Evolutionary conservation across 2,113 vertebrate genomes (phyloP).

Genomic region (Chloropsis cyanopogon): DNA sequence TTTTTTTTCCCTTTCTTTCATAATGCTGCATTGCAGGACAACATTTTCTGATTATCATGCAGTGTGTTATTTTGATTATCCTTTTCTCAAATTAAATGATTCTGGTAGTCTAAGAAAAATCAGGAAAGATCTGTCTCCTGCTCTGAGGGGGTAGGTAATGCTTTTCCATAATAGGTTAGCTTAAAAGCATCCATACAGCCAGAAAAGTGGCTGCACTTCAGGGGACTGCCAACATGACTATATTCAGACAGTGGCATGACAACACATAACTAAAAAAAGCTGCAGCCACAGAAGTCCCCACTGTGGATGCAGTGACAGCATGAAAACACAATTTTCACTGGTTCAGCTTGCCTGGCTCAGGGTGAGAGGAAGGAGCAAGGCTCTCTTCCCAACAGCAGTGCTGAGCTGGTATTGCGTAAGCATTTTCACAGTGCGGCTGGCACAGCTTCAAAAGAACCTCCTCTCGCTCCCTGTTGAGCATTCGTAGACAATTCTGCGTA

Average conservation of each 20-base stretch:
- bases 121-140: background rate
- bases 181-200: background rate
- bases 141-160: background rate
- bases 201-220: slow-evolving; percentile 15
- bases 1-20: background rate
- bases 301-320: background rate
- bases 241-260: background rate
- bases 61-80: slow-evolving; percentile 33
- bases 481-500: background rate
- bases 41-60: slow-evolving; percentile 49
- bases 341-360: background rate
- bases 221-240: background rate
- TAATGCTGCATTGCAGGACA: slow-evolving; percentile 63
- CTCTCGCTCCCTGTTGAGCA: background rate
- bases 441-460: background rate
- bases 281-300: background rate
- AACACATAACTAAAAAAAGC: slow-evolving; percentile 7
- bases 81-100: background rate
- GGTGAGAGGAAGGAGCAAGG: background rate
- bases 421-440: background rate
- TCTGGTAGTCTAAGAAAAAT: background rate
- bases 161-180: background rate
- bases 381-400: background rate
- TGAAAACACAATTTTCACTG: background rate
- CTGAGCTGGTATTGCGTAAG: slow-evolving; percentile 10